Conservation (phyloP, 2,888 invertebrate species). For the Resseliella maxima region DNA sequence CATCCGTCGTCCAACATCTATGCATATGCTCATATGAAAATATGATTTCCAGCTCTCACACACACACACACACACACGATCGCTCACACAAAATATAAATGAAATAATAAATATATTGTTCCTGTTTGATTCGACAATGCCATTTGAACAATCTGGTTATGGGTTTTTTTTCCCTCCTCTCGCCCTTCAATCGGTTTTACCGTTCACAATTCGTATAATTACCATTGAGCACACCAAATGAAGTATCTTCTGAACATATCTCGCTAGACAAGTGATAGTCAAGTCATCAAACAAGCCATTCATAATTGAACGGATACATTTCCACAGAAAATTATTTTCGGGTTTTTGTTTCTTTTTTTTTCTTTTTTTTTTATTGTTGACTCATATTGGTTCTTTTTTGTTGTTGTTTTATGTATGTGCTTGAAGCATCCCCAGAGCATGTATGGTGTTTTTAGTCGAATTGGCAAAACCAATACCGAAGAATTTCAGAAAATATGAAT, state of each 20-base stretch:
- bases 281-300: constrained; percentile 39
- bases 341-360: background rate
- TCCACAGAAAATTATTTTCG: constrained; percentile 39
- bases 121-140: constrained; percentile 20
- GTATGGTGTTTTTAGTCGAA: constrained; percentile 4
- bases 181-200: background rate
- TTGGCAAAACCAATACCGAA: background rate
- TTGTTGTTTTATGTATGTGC: background rate
- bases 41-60: background rate
- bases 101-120: constrained; percentile 51
- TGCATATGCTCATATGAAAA: background rate
- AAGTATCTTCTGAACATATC: background rate
- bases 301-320: constrained; percentile 53
- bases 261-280: constrained; percentile 10
- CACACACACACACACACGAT: background rate
- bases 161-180: background rate
- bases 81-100: background rate
- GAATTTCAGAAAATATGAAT: background rate
- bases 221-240: background rate
- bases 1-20: background rate
- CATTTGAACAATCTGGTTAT: background rate
- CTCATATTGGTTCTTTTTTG: background rate
- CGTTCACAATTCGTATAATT: background rate
- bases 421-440: constrained; percentile 2
- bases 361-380: background rate